Evolutionary conservation across 2,113 vertebrate species (phyloP), one percentile per base, ranked within the genome.

Genomic region (Phasianus colchicus): DNA sequence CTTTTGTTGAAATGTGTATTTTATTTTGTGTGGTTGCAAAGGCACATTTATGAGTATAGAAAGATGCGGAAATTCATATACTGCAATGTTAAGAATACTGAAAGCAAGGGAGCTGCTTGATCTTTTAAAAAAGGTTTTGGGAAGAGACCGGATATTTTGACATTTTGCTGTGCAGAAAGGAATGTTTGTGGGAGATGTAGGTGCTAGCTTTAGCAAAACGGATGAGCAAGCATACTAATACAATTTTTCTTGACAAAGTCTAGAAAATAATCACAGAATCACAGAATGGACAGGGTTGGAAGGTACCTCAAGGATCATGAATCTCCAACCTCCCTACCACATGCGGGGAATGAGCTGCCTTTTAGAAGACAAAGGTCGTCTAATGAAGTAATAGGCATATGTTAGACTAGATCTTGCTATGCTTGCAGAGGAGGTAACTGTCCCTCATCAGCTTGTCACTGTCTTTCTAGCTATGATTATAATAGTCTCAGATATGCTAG

Each of bases 391-490:
- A 5, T 30, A 45, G 34, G 32, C 32, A 71, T 50, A 86, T 80
- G 36, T 86, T 70, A 34, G 42, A n/a, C 48, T 66, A 61, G 18
- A 67, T 93, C 47, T 72, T 79, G 74, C 54, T 87, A 1, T 3
- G 1, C 87, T 89, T 88, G 48, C 69, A 45, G 79, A 70, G 73
- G 67, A 83, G n/a, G 43, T 83, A 87, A 47, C 74, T 86, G 86
- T 65, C 61, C 54, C 65, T 94, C 88, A 86, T 65, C 79, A 91
- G 64, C 79, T 77, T 96, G 92, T 91, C 92, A 77, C 69, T 32
- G 4, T 89, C 48, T 88, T 89, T 80, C 92, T 55, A 88, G 73
- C 81, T 61, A 69, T 73, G 64, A 71, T 77, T 70, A 48, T 81
- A 57, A 63, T 66, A 2, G 0, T 82, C 70, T 93, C 54, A 52